Evolutionary conservation across 92 coral and sea anemone genomes (phyloP), one percentile per base, ranked within the genome.

Genomic region (Meandrina meandrites): DNA sequence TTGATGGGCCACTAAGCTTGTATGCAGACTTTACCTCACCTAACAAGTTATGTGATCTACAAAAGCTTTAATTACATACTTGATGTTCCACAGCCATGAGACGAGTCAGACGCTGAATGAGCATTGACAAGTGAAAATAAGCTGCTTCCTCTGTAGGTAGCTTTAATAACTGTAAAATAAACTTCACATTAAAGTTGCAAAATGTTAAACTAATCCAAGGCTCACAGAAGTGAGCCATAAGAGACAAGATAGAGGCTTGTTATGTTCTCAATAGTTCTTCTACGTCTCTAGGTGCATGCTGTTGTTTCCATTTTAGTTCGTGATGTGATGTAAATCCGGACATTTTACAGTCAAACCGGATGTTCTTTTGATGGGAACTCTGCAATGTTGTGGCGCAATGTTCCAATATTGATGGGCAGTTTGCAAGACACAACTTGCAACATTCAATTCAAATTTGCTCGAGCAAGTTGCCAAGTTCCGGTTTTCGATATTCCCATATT

Each of bases 81-180:
- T 97, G 99, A 74, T 97, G 97, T 40, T 95, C 97, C 37, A 86
- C 86, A 22, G 96, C 98, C 93, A 97, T 88, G 13, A 97, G 92
- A 36, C 93, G 90, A 75, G 93, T 58, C 47, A 95, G 86, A 60
- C 98, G 94, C 54, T 92, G 94, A 42, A 95, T 88, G 75, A 97
- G 88, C 14, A 84, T 48, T 40, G 94, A 84, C 80, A 97, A 71
- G 78, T 93, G 91, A 42, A 69, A 75, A 79, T 83, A 84, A 24
- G 89, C 90, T 50, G 67, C 58, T 54, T 93, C 89, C 36, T 90
- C 68, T 30, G 80, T n/a, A 53, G 96, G 94, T n/a, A 89, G 86
- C 86, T 76, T 79, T 21, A 71, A 57, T 79, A 91, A 47, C 92
- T 93, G 89, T 27, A 78, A 88, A 50, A 78, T 28, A 82, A 45